These are phyloP conservation scores for Drosophila rufa DNA, from an alignment of 1,140 invertebrate species.

Conservation along the genomic window DNA sequence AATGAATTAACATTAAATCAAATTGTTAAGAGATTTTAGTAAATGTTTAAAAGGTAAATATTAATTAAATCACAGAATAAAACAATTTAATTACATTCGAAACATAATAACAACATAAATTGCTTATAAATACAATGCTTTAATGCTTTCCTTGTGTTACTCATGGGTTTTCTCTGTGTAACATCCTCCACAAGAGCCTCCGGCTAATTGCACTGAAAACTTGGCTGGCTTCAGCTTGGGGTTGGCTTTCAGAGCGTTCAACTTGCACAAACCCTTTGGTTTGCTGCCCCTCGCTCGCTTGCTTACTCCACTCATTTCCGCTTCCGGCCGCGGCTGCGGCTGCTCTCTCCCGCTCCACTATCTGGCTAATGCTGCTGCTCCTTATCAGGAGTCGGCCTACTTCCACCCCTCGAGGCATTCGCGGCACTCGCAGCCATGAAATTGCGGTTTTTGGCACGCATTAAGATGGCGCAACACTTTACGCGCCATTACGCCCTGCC, in stretches of 20 bases:
- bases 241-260: conserved; percentile 37
- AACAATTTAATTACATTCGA: neutral
- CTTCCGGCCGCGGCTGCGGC: conserved; percentile 43
- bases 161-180: neutral
- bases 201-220: conserved; percentile 69
- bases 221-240: conserved; percentile 7
- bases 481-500: conserved; percentile 69
- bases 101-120: neutral
- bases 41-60: no score
- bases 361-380: conserved; percentile 32
- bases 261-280: conserved; percentile 49
- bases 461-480: conserved; percentile 78
- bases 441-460: conserved; percentile 73
- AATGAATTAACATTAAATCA: no score
- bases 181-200: conserved; percentile 6
- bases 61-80: neutral
- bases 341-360: neutral
- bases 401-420: conserved; percentile 7
- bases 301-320: conserved; percentile 68
- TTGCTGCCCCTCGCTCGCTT: conserved; percentile 12
- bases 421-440: conserved; percentile 44
- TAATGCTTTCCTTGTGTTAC: neutral
- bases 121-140: neutral
- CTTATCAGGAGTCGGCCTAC: conserved; percentile 33
- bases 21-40: no score